Evolutionary conservation across 2,797 vertebrate species (phyloP).

Genomic region (Scolopax bukidnonensis): DNA sequence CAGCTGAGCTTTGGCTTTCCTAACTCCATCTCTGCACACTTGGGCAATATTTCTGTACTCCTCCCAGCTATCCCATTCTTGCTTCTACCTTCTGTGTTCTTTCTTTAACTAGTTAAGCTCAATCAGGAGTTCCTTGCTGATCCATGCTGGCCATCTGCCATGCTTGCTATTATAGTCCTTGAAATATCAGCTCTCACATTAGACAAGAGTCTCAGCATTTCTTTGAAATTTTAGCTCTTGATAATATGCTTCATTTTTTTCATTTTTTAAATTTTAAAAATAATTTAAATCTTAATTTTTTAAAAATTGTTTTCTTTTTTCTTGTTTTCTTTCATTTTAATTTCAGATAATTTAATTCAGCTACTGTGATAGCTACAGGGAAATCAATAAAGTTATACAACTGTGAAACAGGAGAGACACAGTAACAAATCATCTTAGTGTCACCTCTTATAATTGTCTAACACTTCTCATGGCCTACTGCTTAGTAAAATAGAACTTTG

Average conservation of each 20-base stretch:
- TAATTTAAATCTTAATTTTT: too few relatives aligned
- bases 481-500: background rate
- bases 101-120: background rate
- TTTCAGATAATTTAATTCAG: background rate
- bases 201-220: background rate
- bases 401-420: background rate
- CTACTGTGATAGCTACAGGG: background rate
- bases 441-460: background rate
- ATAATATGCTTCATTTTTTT: background rate
- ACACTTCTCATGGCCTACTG: background rate
- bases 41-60: background rate
- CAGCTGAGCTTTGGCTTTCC: background rate
- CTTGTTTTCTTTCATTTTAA: background rate
- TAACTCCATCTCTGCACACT: background rate
- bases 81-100: background rate
- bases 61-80: background rate
- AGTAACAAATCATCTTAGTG: background rate
- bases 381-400: background rate
- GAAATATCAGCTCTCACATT: background rate
- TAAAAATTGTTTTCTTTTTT: too few relatives aligned
- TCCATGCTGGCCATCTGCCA: background rate
- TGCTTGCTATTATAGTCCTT: background rate
- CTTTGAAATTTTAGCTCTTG: background rate
- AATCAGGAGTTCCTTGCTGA: background rate
- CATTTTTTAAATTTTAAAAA: too few relatives aligned